Evolutionary conservation across 2,797 vertebrate species (phyloP).

Genomic region (Acipenser oxyrinchus): DNA sequence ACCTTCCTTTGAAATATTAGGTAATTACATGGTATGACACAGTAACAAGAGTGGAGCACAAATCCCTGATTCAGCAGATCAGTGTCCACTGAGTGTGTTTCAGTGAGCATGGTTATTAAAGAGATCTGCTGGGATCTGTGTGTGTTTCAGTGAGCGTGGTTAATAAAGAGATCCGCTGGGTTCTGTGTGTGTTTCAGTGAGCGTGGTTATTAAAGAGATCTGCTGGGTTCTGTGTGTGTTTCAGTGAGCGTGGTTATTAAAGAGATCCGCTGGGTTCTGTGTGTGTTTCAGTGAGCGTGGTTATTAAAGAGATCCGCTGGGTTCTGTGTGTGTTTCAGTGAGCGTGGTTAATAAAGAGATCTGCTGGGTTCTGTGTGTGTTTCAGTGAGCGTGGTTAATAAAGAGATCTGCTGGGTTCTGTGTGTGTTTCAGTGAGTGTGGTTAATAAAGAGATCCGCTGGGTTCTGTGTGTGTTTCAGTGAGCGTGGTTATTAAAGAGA

Average conservation of each 20-base stretch:
- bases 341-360: slow-evolving; percentile 68
- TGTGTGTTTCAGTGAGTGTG: too few species aligned
- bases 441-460: slow-evolving; percentile 30
- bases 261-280: too few species aligned
- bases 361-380: slow-evolving; percentile 63
- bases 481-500: slow-evolving; percentile 69
- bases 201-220: slow-evolving; percentile 66
- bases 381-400: slow-evolving; percentile 47
- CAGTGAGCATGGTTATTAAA: too few species aligned
- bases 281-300: too few species aligned
- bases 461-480: slow-evolving; percentile 42
- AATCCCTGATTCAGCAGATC: too few species aligned
- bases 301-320: slow-evolving; percentile 30
- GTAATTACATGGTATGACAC: too few species aligned
- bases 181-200: slow-evolving; percentile 55
- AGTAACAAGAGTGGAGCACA: too few species aligned
- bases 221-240: slow-evolving; percentile 61
- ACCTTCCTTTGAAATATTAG: too few species aligned
- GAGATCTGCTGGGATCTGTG: too few species aligned
- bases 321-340: slow-evolving; percentile 49
- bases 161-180: slow-evolving; percentile 30
- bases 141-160: too few species aligned
- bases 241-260: slow-evolving; percentile 47
- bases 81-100: too few species aligned
- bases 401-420: too few species aligned